Percentiles rank a stretch among this genome's conserved stretches.
Conservation (phyloP, 2,888 invertebrate species). For the Mamestra brassicae region DNA sequence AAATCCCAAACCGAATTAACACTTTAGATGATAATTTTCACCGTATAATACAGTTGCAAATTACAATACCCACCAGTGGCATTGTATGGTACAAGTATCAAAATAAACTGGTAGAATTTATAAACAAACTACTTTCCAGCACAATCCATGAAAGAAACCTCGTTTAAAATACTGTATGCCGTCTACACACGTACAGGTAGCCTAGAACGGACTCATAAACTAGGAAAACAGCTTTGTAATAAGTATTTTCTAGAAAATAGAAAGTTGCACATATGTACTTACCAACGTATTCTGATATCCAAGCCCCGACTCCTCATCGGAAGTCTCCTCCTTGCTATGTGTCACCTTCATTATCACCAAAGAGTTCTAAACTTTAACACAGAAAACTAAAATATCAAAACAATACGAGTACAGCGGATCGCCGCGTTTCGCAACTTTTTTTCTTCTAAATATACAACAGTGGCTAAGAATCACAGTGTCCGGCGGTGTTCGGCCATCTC, state of each 20-base stretch:
- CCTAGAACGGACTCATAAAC: slow-evolving; percentile 48
- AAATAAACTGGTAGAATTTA: slow-evolving; percentile 51
- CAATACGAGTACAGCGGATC: slow-evolving; percentile 71
- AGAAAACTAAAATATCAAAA: slow-evolving; percentile 81
- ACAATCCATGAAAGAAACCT: slow-evolving; percentile 48
- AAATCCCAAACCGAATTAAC: not conserved
- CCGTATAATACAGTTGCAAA: not conserved
- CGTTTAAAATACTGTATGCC: slow-evolving; percentile 29
- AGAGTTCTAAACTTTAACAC: slow-evolving; percentile 72
- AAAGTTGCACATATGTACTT: slow-evolving; percentile 83
- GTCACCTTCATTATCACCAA: slow-evolving; percentile 81
- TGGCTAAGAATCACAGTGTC: slow-evolving; percentile 76
- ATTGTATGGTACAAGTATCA: slow-evolving; percentile 39
- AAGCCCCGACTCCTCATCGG: slow-evolving; percentile 92
- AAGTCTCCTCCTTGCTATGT: slow-evolving; percentile 84
- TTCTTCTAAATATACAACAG: slow-evolving; percentile 73
- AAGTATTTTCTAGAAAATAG: slow-evolving; percentile 79
- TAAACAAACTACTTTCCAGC: slow-evolving; percentile 48
- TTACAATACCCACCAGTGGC: not conserved
- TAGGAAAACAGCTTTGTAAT: slow-evolving; percentile 56
- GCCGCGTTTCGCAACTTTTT: slow-evolving; percentile 64
- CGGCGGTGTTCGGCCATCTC: slow-evolving; percentile 77
- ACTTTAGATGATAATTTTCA: not conserved
- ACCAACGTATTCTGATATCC: slow-evolving; percentile 94
- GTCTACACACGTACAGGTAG: slow-evolving; percentile 24